Evolutionary conservation across 2,888 invertebrate genomes (phyloP).

Genomic region (Ochropleura plecta): DNA sequence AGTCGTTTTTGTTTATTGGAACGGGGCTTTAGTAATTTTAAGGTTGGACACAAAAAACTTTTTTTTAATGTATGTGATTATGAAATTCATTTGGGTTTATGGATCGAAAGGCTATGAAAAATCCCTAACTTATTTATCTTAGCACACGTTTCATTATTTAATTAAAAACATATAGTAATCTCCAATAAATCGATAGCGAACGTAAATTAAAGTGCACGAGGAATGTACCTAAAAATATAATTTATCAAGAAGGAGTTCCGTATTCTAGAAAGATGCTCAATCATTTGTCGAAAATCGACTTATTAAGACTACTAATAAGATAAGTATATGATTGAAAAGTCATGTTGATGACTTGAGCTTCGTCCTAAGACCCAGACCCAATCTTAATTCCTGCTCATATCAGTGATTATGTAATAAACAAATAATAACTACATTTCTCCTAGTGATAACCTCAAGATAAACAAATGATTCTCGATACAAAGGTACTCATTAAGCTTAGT

Average conservation of each 20-base stretch:
- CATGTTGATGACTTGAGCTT: neutral
- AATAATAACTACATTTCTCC: constrained; percentile 22
- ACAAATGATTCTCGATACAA: constrained; percentile 5
- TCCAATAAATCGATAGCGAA: neutral
- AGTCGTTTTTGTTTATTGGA: too few species aligned
- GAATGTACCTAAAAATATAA: neutral
- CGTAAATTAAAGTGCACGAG: neutral
- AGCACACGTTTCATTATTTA: too few species aligned
- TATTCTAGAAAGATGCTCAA: constrained; percentile 7
- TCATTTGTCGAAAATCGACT: constrained; percentile 3
- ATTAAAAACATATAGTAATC: neutral
- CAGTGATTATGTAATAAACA: constrained; percentile 4
- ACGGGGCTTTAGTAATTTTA: too few species aligned
- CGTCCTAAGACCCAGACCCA: neutral
- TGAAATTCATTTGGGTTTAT: too few species aligned
- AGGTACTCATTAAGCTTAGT: neutral
- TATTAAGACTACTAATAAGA: neutral
- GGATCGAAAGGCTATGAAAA: too few species aligned
- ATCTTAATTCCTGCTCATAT: constrained; percentile 36
- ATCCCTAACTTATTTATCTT: too few species aligned
- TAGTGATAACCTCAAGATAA: constrained; percentile 36
- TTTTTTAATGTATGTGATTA: too few species aligned
- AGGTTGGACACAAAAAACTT: too few species aligned
- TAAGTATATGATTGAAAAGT: constrained; percentile 1
- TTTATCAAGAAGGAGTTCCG: too few species aligned